A percentile compares a stretch with the other conserved stretches of the same genome.
These are phyloP conservation scores for Synaphobranchus kaupii DNA, from an alignment of 2,797 vertebrate species.

Conservation along the genomic window DNA sequence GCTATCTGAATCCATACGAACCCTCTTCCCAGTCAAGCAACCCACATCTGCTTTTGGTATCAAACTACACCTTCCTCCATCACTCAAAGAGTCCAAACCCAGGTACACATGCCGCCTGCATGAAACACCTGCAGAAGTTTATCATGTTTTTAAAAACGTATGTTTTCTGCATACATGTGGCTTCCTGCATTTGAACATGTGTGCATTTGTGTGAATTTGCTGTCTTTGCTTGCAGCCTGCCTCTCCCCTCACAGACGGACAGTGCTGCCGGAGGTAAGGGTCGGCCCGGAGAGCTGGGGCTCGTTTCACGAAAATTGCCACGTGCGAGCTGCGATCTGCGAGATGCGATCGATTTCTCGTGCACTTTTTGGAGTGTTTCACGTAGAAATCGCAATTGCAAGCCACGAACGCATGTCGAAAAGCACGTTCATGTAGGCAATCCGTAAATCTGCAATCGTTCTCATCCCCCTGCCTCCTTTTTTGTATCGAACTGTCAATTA, in stretches of 20 bases:
- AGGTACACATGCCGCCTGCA: not conserved
- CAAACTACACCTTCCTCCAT: conserved; percentile 52
- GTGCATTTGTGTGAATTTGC: not conserved
- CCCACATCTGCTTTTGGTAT: conserved; percentile 45
- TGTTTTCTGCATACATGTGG: not conserved
- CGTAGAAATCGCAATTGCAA: too few species aligned
- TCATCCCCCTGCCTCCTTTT: too few species aligned
- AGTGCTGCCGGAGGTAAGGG: conserved; percentile 56
- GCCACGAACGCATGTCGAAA: too few species aligned
- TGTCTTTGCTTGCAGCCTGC: conserved; percentile 50
- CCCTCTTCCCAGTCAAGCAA: conserved; percentile 51
- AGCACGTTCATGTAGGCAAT: too few species aligned
- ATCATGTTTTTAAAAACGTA: not conserved
- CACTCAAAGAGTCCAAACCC: too few species aligned
- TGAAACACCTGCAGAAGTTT: not conserved
- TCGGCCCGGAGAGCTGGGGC: not conserved
- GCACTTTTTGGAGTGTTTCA: too few species aligned
- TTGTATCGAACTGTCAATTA: too few species aligned
- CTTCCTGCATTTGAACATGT: not conserved
- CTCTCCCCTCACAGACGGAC: conserved; percentile 43
- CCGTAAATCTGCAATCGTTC: too few species aligned
- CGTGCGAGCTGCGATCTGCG: too few species aligned
- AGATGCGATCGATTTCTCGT: too few species aligned
- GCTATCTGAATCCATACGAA: conserved; percentile 44
- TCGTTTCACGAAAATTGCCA: too few species aligned